These are phyloP conservation scores for Ellobius talpinus DNA, from an alignment of 2,113 vertebrate species.

Conservation along the genomic window DNA sequence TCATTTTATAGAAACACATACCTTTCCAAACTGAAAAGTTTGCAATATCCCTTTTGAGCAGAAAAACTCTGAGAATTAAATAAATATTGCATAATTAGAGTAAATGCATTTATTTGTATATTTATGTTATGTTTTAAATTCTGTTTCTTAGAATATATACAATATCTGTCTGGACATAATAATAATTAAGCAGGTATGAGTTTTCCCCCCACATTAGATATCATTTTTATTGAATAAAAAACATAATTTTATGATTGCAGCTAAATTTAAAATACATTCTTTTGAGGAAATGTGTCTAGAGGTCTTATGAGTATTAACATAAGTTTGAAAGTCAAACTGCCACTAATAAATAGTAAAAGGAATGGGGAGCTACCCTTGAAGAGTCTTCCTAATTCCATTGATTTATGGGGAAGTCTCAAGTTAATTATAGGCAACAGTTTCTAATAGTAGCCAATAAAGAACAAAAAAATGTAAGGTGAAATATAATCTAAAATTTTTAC, in stretches of 20 bases:
- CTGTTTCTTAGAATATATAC: not conserved
- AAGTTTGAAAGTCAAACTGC: not conserved
- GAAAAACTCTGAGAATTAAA: not conserved
- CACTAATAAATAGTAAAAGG: not conserved
- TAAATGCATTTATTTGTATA: not conserved
- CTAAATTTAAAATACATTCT: not conserved
- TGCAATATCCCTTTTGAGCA: not conserved
- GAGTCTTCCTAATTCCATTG: not conserved
- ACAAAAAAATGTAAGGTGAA: not conserved
- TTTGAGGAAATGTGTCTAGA: not conserved
- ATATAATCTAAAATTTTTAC: not conserved
- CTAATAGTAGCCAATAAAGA: not conserved
- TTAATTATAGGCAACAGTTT: not conserved
- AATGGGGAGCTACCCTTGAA: too few relatives aligned
- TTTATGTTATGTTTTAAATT: not conserved
- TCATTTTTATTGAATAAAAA: not conserved
- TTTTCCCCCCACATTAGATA: not conserved
- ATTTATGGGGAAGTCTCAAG: not conserved
- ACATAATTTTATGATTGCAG: not conserved
- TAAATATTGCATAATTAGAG: not conserved
- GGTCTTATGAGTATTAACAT: not conserved
- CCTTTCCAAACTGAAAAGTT: not conserved
- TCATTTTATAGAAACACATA: not conserved
- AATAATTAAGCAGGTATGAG: not conserved
- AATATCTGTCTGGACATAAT: not conserved